phyloP scores from a whole-genome alignment of 2,797 vertebrate species.

The Argya squamiceps region DNA sequence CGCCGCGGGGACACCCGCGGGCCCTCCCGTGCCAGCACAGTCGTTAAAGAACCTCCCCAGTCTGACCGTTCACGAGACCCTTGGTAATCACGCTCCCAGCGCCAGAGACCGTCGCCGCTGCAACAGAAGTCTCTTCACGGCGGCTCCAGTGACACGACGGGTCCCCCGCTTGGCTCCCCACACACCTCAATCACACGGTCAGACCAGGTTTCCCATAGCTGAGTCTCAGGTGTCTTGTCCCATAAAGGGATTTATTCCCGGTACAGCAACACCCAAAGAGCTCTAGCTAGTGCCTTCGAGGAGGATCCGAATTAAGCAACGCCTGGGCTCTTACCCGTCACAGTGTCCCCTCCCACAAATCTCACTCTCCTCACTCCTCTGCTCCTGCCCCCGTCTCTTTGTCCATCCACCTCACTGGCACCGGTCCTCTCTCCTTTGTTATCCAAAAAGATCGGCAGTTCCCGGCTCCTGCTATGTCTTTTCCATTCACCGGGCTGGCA shows the following conservation, averaged over 20 bases:
- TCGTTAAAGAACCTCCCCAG: rapidly evolving
- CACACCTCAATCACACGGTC: neutral
- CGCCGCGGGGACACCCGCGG: neutral
- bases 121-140: neutral
- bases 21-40: neutral
- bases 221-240: neutral
- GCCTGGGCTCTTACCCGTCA: neutral
- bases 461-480: neutral
- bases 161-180: neutral
- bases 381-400: neutral
- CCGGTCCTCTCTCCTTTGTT: neutral
- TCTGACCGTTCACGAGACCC: rapidly evolving
- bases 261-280: neutral
- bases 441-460: neutral
- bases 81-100: neutral
- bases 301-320: too few species aligned
- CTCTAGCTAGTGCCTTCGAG: neutral
- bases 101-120: neutral
- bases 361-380: neutral
- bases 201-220: neutral
- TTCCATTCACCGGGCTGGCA: neutral
- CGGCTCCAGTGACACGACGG: neutral
- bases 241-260: neutral
- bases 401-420: neutral
- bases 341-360: too few species aligned